Evolutionary conservation across 1,140 invertebrate species (phyloP).

Genomic region (Monochamus saltuarius): DNA sequence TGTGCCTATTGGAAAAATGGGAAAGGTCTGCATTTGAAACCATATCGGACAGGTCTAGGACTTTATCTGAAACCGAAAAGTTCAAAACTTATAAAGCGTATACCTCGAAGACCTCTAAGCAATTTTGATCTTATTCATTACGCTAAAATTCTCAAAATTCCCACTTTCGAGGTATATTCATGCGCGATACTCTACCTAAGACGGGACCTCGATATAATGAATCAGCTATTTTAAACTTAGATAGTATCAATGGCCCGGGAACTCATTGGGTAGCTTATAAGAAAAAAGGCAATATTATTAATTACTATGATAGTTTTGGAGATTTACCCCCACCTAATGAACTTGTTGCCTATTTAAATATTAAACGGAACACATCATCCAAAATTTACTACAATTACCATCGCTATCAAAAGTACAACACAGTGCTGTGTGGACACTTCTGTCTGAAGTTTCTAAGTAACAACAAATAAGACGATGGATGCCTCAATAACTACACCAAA

Average conservation of each 20-base stretch:
- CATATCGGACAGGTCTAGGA: slow-evolving; percentile 2
- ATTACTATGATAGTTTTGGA: slow-evolving; percentile 44
- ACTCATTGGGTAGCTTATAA: slow-evolving; percentile 50
- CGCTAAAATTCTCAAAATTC: slow-evolving; percentile 29
- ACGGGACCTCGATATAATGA: slow-evolving; percentile 31
- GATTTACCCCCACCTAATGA: slow-evolving; percentile 43
- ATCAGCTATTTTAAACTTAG: slow-evolving; percentile 48
- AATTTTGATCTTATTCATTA: slow-evolving; percentile 36
- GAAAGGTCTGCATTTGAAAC: slow-evolving; percentile 42
- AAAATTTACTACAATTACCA: slow-evolving; percentile 28
- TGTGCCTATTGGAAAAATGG: slow-evolving; percentile 39
- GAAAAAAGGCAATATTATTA: slow-evolving; percentile 34
- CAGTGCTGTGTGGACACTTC: slow-evolving; percentile 28
- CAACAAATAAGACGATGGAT: too few species aligned
- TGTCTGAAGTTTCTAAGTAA: slow-evolving; percentile 38
- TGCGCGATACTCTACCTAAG: slow-evolving; percentile 43
- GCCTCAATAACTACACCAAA: background rate
- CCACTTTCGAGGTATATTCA: slow-evolving; percentile 46
- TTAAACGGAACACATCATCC: slow-evolving; percentile 1
- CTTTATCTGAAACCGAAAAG: background rate
- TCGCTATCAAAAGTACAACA: slow-evolving; percentile 29
- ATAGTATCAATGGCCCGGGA: slow-evolving; percentile 36
- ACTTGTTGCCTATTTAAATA: slow-evolving; percentile 30
- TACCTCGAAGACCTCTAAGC: slow-evolving; percentile 34
- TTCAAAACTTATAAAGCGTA: slow-evolving; percentile 33